Evolutionary conservation across 2,113 vertebrate species (phyloP).

Genomic region (Syngnathus scovelli): DNA sequence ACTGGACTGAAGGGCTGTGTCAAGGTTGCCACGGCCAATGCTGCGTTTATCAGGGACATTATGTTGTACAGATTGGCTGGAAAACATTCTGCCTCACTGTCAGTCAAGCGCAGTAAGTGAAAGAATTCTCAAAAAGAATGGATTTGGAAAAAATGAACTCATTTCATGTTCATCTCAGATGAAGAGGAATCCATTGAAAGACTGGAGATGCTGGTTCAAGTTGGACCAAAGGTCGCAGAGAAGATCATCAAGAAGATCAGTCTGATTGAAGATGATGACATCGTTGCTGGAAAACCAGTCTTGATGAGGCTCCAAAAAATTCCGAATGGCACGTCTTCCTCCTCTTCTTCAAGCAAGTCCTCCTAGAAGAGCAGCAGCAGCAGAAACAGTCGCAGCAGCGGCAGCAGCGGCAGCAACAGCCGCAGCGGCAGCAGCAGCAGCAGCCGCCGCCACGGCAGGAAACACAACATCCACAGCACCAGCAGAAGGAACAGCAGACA

Average conservation of each 20-base stretch:
- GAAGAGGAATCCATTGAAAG: slow-evolving; percentile 69
- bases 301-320: slow-evolving; percentile 73
- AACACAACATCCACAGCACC: slow-evolving; percentile 4
- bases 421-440: slow-evolving; percentile 1
- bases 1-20: slow-evolving; percentile 69
- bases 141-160: not conserved
- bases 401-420: not conserved
- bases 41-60: slow-evolving; percentile 47
- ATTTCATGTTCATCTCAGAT: slow-evolving; percentile 34
- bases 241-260: slow-evolving; percentile 65
- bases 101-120: slow-evolving; percentile 67
- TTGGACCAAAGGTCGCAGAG: slow-evolving; percentile 69
- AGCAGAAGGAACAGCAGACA: slow-evolving; percentile 24
- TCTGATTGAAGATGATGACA: slow-evolving; percentile 40
- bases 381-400: too few species aligned
- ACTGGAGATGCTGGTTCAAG: slow-evolving; percentile 72
- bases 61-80: slow-evolving; percentile 66
- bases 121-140: not conserved
- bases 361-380: slow-evolving; percentile 31
- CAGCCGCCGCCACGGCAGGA: not conserved
- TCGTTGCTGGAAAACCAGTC: slow-evolving; percentile 33
- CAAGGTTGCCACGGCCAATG: slow-evolving; percentile 56
- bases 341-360: slow-evolving; percentile 13
- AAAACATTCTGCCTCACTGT: slow-evolving; percentile 57
- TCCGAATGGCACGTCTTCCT: slow-evolving; percentile 38